Base-by-base conservation (phyloP, 2,113 vertebrate genomes). In the Protobothrops mucrosquamatus region DNA sequence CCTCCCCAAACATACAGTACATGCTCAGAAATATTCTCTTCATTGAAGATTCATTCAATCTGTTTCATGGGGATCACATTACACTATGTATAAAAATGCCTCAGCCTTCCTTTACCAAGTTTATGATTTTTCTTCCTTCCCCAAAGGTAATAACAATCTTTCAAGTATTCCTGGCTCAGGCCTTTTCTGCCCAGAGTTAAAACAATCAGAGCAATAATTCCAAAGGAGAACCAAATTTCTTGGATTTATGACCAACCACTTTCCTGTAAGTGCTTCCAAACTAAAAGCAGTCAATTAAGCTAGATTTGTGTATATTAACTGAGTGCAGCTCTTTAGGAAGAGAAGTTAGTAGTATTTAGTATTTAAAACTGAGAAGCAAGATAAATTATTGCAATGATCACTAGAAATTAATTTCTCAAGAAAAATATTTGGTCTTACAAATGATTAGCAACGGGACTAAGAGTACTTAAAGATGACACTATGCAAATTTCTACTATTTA, bases 101-200 rank as follows among this genome's bases (percentile, higher is more conserved):
- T 90, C 88, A 64, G n/a, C 14, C 23, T 90, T 46, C 55, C n/a
- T 90, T 48, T 90, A 18, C 34, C 52, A 34, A 54, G 81, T 29
- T 90, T 87, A 57, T 81, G 56, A 59, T 93, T 85, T 93, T 74
- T 89, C 88, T 55, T 90, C 88, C 81, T 64, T 56, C 86, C 43
- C 61, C 92, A 93, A 93, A 85, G 74, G 85, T 90, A 93, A 93
- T 87, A 93, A 59, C 74, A 90, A 64, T 90, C 56, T 90, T 90
- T 87, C 89, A 90, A 51, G 22, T 20, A 43, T 87, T 90, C n/a
- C 55, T 93, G 74, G 88, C 46, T 90, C 5, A 14, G 34, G n/a
- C 56, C 81, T 8, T 90, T 85, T 64, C 22, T 87, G 56, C 56
- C 88, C 92, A 90, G 89, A 43, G 90, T 85, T 22, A 57, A 90